Base-by-base conservation (phyloP, 2,113 vertebrate genomes). In the Clarias magur region DNA sequence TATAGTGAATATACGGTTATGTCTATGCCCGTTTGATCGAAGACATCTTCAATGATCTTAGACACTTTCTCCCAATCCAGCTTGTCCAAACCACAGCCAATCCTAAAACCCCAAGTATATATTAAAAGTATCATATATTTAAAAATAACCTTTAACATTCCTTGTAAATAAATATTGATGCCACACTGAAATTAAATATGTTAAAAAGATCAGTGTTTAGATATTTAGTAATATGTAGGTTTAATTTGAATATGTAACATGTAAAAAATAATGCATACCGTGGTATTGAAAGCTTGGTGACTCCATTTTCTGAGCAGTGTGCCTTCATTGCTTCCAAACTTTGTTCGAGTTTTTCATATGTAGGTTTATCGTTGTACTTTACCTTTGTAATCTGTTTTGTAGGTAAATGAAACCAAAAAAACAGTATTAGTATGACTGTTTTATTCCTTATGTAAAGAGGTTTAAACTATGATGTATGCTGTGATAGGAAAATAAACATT, bases 51-150 rank as follows among this genome's bases (percentile, higher is more conserved):
- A 27, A 99, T 96, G 30, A 97, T 97, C 21, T 91, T 92, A 21
- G 95, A 96, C 89, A 99, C 98, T 81, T 90, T 92, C 10, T 86
- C 87, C 98, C 98, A 99, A 9, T 93, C 89, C 91, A 99, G 94
- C 30, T 94, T 82, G 25, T 99, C 98, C 53, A 99, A 95, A 78
- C 98, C 98, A 92, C 98, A 99, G 21, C 97, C 98, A 87, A 99
- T 99, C 85, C 98, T 99, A 94, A 87, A 65, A 88, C 0, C 92
- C 88, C 88, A 72, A 48, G 21, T 21, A 59, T 21, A 63, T 5
- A 75, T 67, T 67, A 62, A 81, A 80, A 23, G 56, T 23, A 60
- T 0, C 23, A 80, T 38, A 60, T 34, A 34, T 12, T 30, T 0
- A 57, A 80, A 34, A 38, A 2, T 19, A 10, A 11, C 3, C 0